These are phyloP conservation scores for Mirza zaza DNA, from an alignment of 2,113 vertebrate species.

Conservation along the genomic window DNA sequence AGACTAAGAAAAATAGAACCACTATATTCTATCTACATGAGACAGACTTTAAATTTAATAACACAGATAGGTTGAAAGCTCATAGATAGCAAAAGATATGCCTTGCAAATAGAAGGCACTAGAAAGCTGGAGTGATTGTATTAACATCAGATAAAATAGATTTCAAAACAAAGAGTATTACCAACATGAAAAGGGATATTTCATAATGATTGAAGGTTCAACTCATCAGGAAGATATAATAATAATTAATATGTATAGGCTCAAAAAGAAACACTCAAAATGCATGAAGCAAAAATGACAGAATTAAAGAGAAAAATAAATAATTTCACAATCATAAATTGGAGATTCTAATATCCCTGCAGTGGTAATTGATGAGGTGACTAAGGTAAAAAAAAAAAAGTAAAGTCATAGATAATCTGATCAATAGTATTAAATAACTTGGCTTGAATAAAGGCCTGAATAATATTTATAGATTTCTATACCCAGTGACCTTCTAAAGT, in stretches of 20 bases:
- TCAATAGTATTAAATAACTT: background rate
- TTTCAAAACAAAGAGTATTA: background rate
- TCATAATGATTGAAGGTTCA: background rate
- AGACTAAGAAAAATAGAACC: background rate
- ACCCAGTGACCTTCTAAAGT: background rate
- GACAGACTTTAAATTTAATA: background rate
- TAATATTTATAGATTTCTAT: background rate
- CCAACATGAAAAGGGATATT: background rate
- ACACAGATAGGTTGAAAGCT: background rate
- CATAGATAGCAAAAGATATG: background rate
- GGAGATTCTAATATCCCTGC: background rate
- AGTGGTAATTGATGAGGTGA: background rate
- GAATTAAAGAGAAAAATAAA: background rate
- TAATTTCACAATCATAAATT: background rate
- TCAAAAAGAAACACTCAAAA: background rate
- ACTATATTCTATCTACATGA: background rate
- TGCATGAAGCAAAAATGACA: background rate
- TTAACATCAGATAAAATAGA: background rate
- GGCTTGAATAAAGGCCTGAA: background rate
- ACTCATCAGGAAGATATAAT: background rate
- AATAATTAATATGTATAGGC: background rate
- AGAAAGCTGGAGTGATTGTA: background rate
- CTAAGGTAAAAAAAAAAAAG: background rate
- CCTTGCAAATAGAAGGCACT: background rate
- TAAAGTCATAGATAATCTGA: background rate